Conservation (phyloP, 2,113 vertebrate species). For the Dissostichus mawsoni region DNA sequence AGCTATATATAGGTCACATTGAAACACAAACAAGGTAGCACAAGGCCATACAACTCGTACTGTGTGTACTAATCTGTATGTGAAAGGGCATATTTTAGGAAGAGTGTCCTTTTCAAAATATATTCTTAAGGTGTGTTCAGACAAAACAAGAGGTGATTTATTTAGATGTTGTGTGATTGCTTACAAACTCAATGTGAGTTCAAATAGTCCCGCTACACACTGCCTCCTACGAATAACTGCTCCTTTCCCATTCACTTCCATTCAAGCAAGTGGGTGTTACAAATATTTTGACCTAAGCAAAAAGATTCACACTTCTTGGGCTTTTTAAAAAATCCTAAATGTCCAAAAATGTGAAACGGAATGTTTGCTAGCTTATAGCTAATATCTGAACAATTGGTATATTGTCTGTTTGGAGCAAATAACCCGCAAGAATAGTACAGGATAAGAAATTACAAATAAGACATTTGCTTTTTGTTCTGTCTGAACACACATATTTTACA, state of each 20-base stretch:
- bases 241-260: too few relatives aligned
- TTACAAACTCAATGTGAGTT: neutral
- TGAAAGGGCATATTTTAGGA: neutral
- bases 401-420: neutral
- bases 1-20: neutral
- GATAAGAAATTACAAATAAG: neutral
- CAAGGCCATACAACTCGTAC: neutral
- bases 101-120: neutral
- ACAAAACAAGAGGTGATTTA: neutral
- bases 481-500: slow-evolving; percentile 9
- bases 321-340: neutral
- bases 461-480: neutral
- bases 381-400: neutral
- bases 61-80: neutral
- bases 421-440: neutral
- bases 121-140: slow-evolving; percentile 12
- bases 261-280: too few relatives aligned
- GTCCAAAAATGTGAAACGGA: neutral
- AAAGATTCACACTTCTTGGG: neutral
- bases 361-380: neutral
- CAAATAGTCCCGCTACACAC: neutral
- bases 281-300: neutral
- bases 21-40: neutral
- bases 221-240: neutral
- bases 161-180: neutral